phyloP scores from a whole-genome alignment of 2,888 invertebrate species.

The Antheraea assamensis region DNA sequence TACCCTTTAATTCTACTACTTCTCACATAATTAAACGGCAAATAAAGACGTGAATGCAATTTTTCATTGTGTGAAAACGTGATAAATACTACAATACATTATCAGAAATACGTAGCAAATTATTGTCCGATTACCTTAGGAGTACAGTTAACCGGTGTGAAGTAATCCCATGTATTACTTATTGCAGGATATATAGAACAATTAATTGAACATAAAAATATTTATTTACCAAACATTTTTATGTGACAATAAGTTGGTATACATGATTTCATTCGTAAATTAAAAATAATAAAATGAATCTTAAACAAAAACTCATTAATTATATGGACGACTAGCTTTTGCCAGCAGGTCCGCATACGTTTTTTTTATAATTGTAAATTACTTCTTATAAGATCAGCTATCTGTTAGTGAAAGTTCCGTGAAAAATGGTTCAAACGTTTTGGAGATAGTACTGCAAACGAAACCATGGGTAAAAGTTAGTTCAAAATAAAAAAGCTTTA shows the following conservation, averaged over 20 bases:
- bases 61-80: neutral
- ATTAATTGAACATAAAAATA: neutral
- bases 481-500: too few relatives aligned
- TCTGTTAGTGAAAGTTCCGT: too few relatives aligned
- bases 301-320: too few relatives aligned
- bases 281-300: neutral
- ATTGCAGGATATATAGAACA: neutral
- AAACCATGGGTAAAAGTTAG: too few relatives aligned
- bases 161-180: neutral
- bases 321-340: too few relatives aligned
- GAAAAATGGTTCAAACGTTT: too few relatives aligned
- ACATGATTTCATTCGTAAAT: neutral
- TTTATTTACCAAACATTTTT: neutral
- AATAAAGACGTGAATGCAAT: neutral
- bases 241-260: neutral
- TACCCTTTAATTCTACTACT: conserved; percentile 10
- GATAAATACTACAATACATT: neutral
- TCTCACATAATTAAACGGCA: neutral
- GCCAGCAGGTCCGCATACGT: too few relatives aligned
- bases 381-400: too few relatives aligned
- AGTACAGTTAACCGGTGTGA: neutral
- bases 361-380: too few relatives aligned
- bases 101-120: neutral
- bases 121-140: neutral
- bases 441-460: too few relatives aligned